These are phyloP conservation scores for Caerostris extrusa DNA, from an alignment of 1,140 invertebrate genomes.

Conservation along the genomic window DNA sequence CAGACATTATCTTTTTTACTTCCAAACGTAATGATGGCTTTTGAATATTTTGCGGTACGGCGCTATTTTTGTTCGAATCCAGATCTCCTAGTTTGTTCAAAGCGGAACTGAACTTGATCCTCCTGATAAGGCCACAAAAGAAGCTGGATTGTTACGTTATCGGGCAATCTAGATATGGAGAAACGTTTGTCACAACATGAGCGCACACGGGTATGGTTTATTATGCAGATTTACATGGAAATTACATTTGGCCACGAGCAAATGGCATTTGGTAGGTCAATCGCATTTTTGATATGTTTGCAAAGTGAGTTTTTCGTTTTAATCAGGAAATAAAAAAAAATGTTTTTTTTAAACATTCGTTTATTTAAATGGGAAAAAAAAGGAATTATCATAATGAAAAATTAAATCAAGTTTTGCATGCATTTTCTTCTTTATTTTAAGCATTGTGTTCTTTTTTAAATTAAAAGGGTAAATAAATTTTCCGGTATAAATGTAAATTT, in stretches of 20 bases:
- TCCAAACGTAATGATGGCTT: slow-evolving; percentile 1
- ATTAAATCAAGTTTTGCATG: neutral
- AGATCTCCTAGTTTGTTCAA: slow-evolving; percentile 34
- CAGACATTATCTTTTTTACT: neutral
- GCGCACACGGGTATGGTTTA: neutral
- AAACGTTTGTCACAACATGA: neutral
- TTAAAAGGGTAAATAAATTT: no score
- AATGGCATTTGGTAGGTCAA: neutral
- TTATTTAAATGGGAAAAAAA: neutral
- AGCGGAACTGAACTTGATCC: slow-evolving; percentile 13
- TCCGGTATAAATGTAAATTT: no score
- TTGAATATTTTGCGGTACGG: neutral
- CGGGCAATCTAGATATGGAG: neutral
- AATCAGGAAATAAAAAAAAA: neutral
- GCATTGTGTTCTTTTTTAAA: neutral
- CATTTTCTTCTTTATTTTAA: neutral
- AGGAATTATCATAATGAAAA: neutral
- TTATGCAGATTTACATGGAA: slow-evolving; percentile 9
- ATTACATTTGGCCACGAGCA: neutral
- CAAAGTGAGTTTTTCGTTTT: neutral
- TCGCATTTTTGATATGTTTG: neutral
- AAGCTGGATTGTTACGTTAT: slow-evolving; percentile 12
- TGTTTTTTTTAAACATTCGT: neutral
- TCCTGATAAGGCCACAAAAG: slow-evolving; percentile 38
- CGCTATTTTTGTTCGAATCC: neutral